These are phyloP conservation scores for Gymnodraco acuticeps DNA, from an alignment of 2,797 vertebrate species.

Conservation along the genomic window DNA sequence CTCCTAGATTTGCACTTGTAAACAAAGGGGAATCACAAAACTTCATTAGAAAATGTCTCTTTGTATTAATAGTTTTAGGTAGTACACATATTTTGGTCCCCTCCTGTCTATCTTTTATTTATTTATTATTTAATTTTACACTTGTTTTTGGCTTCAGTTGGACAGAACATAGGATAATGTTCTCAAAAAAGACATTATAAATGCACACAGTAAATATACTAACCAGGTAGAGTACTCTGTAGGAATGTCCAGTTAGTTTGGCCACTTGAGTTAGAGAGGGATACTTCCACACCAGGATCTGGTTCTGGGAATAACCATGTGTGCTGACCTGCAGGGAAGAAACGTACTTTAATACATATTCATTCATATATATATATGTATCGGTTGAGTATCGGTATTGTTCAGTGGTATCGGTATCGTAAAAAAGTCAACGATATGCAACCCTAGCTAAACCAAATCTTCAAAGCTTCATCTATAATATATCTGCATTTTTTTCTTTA, in stretches of 20 bases:
- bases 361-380: too few species aligned
- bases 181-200: neutral
- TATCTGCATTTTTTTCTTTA: too few species aligned
- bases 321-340: conserved; percentile 92
- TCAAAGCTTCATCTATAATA: too few species aligned
- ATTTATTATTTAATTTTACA: neutral
- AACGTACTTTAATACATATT: neutral
- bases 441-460: too few species aligned
- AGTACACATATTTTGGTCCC: neutral
- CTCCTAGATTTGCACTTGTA: neutral
- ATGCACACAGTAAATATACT: conserved; percentile 64
- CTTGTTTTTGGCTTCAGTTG: neutral
- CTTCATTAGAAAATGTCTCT: neutral
- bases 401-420: too few species aligned
- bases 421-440: too few species aligned
- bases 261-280: conserved; percentile 98
- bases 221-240: conserved; percentile 97
- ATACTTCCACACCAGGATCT: conserved; percentile 99
- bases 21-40: neutral
- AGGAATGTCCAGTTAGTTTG: conserved; percentile 97
- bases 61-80: neutral
- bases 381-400: too few species aligned
- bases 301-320: conserved; percentile 98
- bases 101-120: neutral
- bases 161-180: neutral